Base-by-base conservation (phyloP, 2,888 invertebrate genomes). In the Ditylenchus weischeri region DNA sequence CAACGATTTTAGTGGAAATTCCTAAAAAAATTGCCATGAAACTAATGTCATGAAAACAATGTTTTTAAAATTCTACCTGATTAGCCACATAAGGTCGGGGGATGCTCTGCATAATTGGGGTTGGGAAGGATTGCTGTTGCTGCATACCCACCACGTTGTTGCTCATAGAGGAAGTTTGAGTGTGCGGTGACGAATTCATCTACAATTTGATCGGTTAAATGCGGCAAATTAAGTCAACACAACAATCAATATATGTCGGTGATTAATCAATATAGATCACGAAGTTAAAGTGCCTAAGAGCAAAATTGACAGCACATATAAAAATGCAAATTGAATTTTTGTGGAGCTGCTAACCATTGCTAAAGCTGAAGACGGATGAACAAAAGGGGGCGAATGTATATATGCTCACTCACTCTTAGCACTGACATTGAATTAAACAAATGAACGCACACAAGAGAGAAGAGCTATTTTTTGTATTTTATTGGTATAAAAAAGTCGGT, bases 1-100 rank as follows among this genome's bases (percentile, higher is more conserved):
- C 75, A 21, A 76, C 73, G 65, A 80, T 71, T 50, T 76, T 72
- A 76, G 88, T 87, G 80, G 89, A 72, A 73, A 69, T 65, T 72
- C 76, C 68, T 71, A 29, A 61, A 69, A 21, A 36, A 3, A n/a
- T 64, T 4, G 6, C 13, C 6, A 15, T 23, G n/a, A 4, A 7
- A 54, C 29, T 7, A 50, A 50, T 50, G 50, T 50, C 21, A 13
- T 54, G n/a, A 7, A 54, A 29, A 11, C 7, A 23, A 18, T 18
- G 6, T 50, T 21, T 50, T 50, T 6, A 50, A 54, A 54, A 29
- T 13, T 3, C 15, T 54, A 54, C 54, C n/a, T 54, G 54, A 29
- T 21, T 29, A 10, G 21, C 29, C 54, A 54, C 54, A 54, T 23
- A 54, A 43, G 43, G 43, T 54, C 54, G 21, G 23, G 21, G 54